These are phyloP conservation scores for Laticauda colubrina DNA, from an alignment of 2,113 vertebrate genomes.

Conservation along the genomic window DNA sequence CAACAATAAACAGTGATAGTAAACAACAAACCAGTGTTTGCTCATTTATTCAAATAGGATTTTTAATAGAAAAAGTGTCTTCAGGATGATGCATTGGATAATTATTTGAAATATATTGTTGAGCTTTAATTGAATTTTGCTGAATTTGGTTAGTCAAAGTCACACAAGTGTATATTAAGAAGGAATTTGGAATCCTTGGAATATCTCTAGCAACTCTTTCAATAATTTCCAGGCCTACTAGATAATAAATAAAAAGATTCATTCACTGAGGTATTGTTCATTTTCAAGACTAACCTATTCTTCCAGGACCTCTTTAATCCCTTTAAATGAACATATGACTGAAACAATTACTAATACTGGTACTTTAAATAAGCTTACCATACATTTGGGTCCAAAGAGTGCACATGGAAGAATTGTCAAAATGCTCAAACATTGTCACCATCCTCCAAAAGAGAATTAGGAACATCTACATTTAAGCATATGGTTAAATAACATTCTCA, in stretches of 20 bases:
- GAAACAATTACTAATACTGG: not conserved
- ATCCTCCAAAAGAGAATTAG: not conserved
- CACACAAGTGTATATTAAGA: not conserved
- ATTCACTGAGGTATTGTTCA: not conserved
- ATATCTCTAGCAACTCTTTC: not conserved
- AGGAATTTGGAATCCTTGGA: not conserved
- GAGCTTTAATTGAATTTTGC: not conserved
- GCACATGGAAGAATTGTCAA: not conserved
- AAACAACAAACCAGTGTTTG: not conserved
- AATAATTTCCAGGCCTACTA: not conserved
- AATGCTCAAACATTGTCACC: not conserved
- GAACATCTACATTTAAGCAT: not conserved
- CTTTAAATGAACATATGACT: not conserved
- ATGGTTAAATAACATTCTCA: not conserved
- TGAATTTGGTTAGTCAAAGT: not conserved
- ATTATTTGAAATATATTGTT: not conserved
- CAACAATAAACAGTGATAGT: not conserved
- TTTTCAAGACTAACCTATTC: not conserved
- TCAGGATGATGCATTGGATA: not conserved
- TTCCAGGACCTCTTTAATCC: not conserved
- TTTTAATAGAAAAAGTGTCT: not conserved
- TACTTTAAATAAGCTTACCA: not conserved
- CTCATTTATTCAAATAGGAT: not conserved
- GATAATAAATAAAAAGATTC: not conserved
- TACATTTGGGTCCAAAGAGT: not conserved